Evolutionary conservation across 2,888 invertebrate species (phyloP), one percentile per base, ranked within the genome.

Genomic region (Mythimna impura): DNA sequence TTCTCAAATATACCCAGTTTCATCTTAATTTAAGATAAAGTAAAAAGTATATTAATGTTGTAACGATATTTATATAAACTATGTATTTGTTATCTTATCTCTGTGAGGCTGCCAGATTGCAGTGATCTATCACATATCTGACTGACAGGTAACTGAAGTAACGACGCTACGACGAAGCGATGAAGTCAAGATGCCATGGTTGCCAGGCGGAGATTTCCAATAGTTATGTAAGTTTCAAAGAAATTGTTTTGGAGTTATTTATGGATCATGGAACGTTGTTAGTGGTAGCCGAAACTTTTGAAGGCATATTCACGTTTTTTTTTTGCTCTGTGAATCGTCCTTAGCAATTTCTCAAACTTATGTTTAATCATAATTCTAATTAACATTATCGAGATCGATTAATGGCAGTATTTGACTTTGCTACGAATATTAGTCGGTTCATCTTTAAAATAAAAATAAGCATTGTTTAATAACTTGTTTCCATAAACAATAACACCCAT

Each of bases 11-110:
- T 57, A 64, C 7, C 3, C 17, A 57, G 22, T 67, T 22, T 40
- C 40, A 72, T 72, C n/a, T 71, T 4, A 43, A 40, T 40, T 60
- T 30, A 54, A 22, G 20, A 25, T n/a, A 36, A 57, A 52, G 52
- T 36, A 57, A 52, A 75, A 50, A 66, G 66, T 81, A 30, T 62
- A 22, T 76, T 82, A 52, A 65, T 57, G 52, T 81, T 34, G 65
- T 81, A 69, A 70, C 54, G 25, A n/a, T 82, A 40, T 82, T 30
- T 67, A 63, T 79, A 64, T 64, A 65, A 72, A 76, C 68, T 76
- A 71, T 20, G 63, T 43, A 55, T 47, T 47, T 54, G 71, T 71
- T 86, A 84, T 84, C 81, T 86, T 86, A 84, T 84, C 84, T 50
- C 5, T 10, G 2, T 66, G 77, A 79, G 76, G 70, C 79, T 82